Base-by-base conservation (phyloP, 2,888 invertebrate genomes). In the Sarcophaga rosellei region DNA sequence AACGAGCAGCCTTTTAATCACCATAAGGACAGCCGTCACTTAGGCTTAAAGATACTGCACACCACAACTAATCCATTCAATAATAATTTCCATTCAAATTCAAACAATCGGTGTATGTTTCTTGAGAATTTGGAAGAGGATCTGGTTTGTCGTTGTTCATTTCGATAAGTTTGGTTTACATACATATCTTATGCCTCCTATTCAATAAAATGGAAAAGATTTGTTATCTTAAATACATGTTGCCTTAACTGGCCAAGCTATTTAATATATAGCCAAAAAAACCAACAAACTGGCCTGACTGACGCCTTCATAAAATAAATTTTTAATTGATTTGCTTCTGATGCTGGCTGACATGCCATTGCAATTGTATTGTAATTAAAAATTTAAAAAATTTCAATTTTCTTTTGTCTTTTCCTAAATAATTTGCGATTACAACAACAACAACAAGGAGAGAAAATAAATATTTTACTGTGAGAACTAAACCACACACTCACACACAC, bases 391-490 rank as follows among this genome's bases (percentile, higher is more conserved):
- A 47, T 15, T 47, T 47, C 4, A 15, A 4, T 47, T 11, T 47
- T 47, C 17, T 53, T 17, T 53, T 53, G 53, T 53, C 17, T 53
- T 17, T 53, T 53, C 17, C 53, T 3, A 53, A 53, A 15, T 53
- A 53, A 53, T 53, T 17, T 53, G 17, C 53, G 8, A 17, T 47
- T 47, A 12, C 15, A 0, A 47, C 15, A 15, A 47, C 35, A 35
- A 35, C 35, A 35, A 35, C 35, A 6, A 35, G 1, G 1, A 35
- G 35, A 35, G 35, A 0, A 35, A 35, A 35, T 35, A 10, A 35
- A 35, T 8, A 35, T 35, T 80, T 80, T 59, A 59, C 63, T 57
- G 15, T 25, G 57, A 76, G n/a, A n/a, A 70, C 11, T 35, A 35
- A 35, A 35, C 35, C 35, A 35, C 35, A 23, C 25, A 25, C 25